phyloP scores from a whole-genome alignment of 2,888 invertebrate species.

The Gerris lacustris region DNA sequence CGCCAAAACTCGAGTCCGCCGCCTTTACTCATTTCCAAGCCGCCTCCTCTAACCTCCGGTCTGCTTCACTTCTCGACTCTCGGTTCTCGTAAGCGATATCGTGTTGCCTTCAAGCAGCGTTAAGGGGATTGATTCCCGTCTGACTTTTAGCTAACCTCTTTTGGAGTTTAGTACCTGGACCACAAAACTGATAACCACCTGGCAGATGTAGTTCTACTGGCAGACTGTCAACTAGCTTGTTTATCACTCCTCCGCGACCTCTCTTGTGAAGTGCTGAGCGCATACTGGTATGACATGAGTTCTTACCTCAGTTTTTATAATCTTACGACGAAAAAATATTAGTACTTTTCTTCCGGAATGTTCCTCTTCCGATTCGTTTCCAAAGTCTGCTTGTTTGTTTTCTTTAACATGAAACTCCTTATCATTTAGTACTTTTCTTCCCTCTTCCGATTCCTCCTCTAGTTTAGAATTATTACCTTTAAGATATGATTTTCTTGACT shows the following conservation, averaged over 20 bases:
- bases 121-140: constrained; percentile 33
- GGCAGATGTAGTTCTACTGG: constrained; percentile 13
- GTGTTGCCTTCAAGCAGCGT: constrained; percentile 32
- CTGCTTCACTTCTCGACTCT: constrained; percentile 18
- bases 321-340: too few species aligned
- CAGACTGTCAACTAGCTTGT: neutral
- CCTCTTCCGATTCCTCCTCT: too few species aligned
- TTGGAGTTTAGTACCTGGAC: constrained; percentile 19
- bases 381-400: too few species aligned
- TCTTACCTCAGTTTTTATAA: too few species aligned
- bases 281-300: too few species aligned
- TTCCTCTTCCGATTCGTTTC: too few species aligned
- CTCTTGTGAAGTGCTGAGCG: too few species aligned
- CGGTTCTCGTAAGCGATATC: neutral
- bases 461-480: too few species aligned
- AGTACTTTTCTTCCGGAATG: too few species aligned
- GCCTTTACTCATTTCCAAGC: constrained; percentile 22
- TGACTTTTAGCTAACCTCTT: constrained; percentile 33
- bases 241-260: neutral
- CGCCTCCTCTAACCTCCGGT: constrained; percentile 13
- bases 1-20: constrained; percentile 19
- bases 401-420: too few species aligned
- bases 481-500: too few species aligned
- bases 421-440: too few species aligned
- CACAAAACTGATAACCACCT: constrained; percentile 17